Evolutionary conservation across 2,888 invertebrate genomes (phyloP).

Genomic region (Anthophora plumipes): DNA sequence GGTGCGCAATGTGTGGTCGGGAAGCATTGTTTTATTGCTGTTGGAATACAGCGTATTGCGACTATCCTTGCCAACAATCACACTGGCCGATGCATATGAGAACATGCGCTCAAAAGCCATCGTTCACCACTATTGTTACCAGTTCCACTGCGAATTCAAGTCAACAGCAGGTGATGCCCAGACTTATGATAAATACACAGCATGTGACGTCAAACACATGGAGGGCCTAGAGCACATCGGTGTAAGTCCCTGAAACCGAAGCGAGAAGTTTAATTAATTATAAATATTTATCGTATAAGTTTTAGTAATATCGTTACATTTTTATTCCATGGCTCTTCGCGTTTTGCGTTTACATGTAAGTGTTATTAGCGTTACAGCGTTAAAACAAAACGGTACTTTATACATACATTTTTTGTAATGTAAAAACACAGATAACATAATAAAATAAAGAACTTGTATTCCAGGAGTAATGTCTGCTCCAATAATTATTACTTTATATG

Average conservation of each 20-base stretch:
- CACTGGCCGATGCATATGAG: slow-evolving; percentile 93
- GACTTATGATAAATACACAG: slow-evolving; percentile 71
- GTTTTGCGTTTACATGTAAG: slow-evolving; percentile 32
- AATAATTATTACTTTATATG: slow-evolving; percentile 30
- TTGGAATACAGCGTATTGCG: slow-evolving; percentile 98
- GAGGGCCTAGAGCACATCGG: slow-evolving; percentile 67
- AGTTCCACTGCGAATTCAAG: slow-evolving; percentile 57
- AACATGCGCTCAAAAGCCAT: slow-evolving; percentile 86
- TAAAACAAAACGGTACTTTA: slow-evolving; percentile 45
- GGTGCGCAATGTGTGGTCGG: slow-evolving; percentile 95
- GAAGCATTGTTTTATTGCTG: slow-evolving; percentile 97
- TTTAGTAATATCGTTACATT: slow-evolving; percentile 36
- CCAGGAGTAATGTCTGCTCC: slow-evolving; percentile 36
- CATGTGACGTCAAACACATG: slow-evolving; percentile 56
- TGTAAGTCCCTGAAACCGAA: slow-evolving; percentile 63
- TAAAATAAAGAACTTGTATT: slow-evolving; percentile 54
- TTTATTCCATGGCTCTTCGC: slow-evolving; percentile 37
- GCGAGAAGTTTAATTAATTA: slow-evolving; percentile 21
- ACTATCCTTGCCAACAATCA: slow-evolving; percentile 93
- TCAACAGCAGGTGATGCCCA: slow-evolving; percentile 77
- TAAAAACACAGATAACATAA: slow-evolving; percentile 36
- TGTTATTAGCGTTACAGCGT: slow-evolving; percentile 29
- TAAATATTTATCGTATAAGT: slow-evolving; percentile 40
- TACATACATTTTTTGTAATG: slow-evolving; percentile 48
- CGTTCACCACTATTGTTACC: slow-evolving; percentile 60